Conservation (phyloP, 2,888 invertebrate genomes). For the Griposia aprilina region DNA sequence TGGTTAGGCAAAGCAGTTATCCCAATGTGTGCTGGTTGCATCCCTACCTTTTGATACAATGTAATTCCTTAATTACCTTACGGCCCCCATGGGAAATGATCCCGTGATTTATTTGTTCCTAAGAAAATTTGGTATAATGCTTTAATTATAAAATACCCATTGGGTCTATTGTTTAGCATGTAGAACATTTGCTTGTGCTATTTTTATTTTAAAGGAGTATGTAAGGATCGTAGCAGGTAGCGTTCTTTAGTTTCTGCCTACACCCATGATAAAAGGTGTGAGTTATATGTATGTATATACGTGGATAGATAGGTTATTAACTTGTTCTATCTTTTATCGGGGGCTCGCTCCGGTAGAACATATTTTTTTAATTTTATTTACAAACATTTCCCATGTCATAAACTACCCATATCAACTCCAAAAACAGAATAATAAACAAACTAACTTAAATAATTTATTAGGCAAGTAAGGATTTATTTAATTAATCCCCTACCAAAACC, state of each 20-base stretch:
- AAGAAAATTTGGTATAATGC: constrained; percentile 44
- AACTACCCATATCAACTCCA: not conserved
- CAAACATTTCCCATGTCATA: too few species aligned
- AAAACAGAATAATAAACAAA: not conserved
- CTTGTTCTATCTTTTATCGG: too few species aligned
- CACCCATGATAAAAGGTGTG: too few species aligned
- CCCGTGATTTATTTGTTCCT: constrained; percentile 52
- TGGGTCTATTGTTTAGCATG: constrained; percentile 18
- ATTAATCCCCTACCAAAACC: constrained; percentile 35
- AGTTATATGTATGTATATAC: not conserved
- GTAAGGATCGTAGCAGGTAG: not conserved
- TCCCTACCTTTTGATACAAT: constrained; percentile 51
- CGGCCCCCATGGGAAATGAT: constrained; percentile 56
- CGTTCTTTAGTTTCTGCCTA: not conserved
- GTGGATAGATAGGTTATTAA: not conserved
- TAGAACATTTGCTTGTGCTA: not conserved
- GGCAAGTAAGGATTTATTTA: constrained; percentile 23
- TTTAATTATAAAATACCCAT: constrained; percentile 48
- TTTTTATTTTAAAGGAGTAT: not conserved
- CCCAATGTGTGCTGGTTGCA: constrained; percentile 33
- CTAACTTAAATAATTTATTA: not conserved
- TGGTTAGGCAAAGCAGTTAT: constrained; percentile 16
- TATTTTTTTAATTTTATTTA: not conserved
- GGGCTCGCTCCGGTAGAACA: not conserved
- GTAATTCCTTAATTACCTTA: constrained; percentile 60